These are phyloP conservation scores for Tetraneura akinire DNA, from an alignment of 1,140 invertebrate genomes.

Conservation along the genomic window DNA sequence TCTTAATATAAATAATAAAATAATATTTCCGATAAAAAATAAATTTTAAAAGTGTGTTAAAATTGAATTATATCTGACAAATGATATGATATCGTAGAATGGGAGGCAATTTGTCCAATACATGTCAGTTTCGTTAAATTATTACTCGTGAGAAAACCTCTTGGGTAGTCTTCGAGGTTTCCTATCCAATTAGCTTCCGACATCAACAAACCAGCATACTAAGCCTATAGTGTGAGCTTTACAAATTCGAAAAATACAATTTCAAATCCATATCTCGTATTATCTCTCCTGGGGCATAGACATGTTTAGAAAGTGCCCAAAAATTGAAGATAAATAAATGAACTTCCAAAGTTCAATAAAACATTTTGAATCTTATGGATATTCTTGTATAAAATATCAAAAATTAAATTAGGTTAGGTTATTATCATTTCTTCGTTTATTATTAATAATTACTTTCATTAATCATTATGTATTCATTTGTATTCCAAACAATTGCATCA, in stretches of 20 bases:
- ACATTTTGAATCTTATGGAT: no score
- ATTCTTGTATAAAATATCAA: no score
- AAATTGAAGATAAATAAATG: not conserved
- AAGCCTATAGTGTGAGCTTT: not conserved
- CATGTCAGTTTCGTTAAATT: slow-evolving; percentile 43
- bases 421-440: no score
- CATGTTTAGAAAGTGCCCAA: not conserved
- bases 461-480: no score
- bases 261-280: slow-evolving; percentile 24
- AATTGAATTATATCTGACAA: slow-evolving; percentile 44
- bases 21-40: slow-evolving; percentile 13
- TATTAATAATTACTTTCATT: no score
- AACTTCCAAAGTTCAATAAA: not conserved
- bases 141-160: slow-evolving; percentile 37
- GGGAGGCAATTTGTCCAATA: slow-evolving; percentile 28
- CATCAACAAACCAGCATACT: slow-evolving; percentile 10
- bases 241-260: not conserved
- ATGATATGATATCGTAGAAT: slow-evolving; percentile 17
- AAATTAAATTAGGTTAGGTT: no score
- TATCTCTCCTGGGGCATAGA: not conserved
- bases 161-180: slow-evolving; percentile 39
- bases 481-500: no score
- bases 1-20: not conserved
- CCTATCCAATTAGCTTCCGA: slow-evolving; percentile 42
- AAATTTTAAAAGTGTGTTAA: slow-evolving; percentile 1